Base-by-base conservation (phyloP, 2,113 vertebrate species). In the Planiliza haematocheilus region DNA sequence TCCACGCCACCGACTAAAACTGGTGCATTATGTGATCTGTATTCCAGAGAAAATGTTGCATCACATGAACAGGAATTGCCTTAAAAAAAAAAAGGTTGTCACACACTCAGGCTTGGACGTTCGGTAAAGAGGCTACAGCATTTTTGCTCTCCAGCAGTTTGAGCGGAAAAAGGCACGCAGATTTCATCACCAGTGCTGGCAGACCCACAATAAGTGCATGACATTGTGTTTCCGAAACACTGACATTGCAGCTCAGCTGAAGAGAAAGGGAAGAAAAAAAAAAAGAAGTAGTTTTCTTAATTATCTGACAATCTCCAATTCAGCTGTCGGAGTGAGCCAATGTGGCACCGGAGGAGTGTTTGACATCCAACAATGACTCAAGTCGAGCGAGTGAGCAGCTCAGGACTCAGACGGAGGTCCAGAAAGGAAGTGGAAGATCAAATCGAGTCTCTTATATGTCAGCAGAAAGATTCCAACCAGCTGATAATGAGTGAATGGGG, bases 351-450 rank as follows among this genome's bases (percentile, higher is more conserved):
- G 48, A 62, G 14, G 13, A 45, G 46, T 48, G 38, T 72, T 48
- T 65, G 60, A 77, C 59, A 56, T 65, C 53, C 21, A 63, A 20
- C 46, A 74, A n/a, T 48, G 78, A 68, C 43, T 69, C 14, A 12
- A 73, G 71, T 70, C 16, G 49, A 72, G 36, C 57, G 20, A 64
- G 41, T 18, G 38, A 81, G 58, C 21, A 53, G 61, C 43, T 53
- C 36, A 55, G 20, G 30, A 68, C 74, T 77, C 43, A 42, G 45
- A 74, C 21, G 58, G 62, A 72, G 69, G 73, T 74, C 69, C 9
- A 52, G 57, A 60, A 36, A 66, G 41, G 51, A 77, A 60, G 52
- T 13, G 24, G 41, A 67, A 77, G 77, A 42, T 83, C 53, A 78
- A 53, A 75, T 83, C 79, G 42, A 13, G 67, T 62, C 46, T 70